Base-by-base conservation (phyloP, 2,888 invertebrate genomes). In the Endomychus coccineus region DNA sequence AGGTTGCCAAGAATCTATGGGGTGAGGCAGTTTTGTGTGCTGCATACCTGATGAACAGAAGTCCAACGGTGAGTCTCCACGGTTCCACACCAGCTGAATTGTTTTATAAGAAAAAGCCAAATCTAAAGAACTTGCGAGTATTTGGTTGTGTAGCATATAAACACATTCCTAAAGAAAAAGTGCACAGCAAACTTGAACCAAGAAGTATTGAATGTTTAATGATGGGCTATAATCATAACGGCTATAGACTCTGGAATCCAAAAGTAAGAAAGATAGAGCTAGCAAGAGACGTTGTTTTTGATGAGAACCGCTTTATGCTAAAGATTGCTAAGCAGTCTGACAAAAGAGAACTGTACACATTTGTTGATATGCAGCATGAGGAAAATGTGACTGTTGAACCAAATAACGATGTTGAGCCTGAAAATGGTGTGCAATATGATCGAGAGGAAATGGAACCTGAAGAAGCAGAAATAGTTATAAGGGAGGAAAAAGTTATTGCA, bases 71-170 rank as follows among this genome's bases (percentile, higher is more conserved):
- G 48, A 55, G 56, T 12, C 34, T 61, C 10, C 3, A 40, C 15
- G 23, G 28, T 25, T 55, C 55, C 52, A 60, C 59, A 42, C 61
- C 61, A 42, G 61, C 43, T 40, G 56, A 57, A 38, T 39, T 56
- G 43, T 61, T 56, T 55, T 49, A 54, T 47, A 42, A 29, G 39
- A 54, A 48, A 45, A 60, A 52, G 41, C 56, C 59, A 11, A 13
- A 46, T 42, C 19, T 56, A 25, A 49, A 56, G 41, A 46, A 52
- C 47, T 38, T 59, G 21, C 49, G 42, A 43, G 43, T 54, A 24
- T 61, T 61, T 45, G 56, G 56, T 37, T 54, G 35, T 21, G 15
- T 32, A 16, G 41, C 41, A 2, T 39, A 39, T 21, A 16, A 36
- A 10, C 24, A 29, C 11, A 10, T 41, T 1, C 33, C 43, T 3